A percentile compares a stretch with the other conserved stretches of the same genome.
phyloP scores from a whole-genome alignment of 2,797 vertebrate genomes.

The Pangasius mekongensis region DNA sequence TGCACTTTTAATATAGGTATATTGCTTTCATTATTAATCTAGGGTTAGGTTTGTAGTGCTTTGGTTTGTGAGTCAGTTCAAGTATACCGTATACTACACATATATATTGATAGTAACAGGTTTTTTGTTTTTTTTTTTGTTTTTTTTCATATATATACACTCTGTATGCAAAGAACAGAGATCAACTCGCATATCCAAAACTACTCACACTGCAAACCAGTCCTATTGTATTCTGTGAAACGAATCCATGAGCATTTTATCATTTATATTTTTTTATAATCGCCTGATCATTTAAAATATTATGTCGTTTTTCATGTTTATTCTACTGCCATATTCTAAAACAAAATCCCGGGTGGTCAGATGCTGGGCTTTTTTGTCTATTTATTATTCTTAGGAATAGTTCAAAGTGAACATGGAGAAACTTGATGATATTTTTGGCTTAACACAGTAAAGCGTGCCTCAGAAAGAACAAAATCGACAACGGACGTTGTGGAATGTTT shows the following conservation, averaged over 20 bases:
- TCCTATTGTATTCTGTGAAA: constrained; percentile 73
- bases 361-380: constrained; percentile 97
- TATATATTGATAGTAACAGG: constrained; percentile 56
- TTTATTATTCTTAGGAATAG: constrained; percentile 99
- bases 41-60: constrained; percentile 80
- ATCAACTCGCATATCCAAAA: constrained; percentile 61
- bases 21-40: constrained; percentile 78
- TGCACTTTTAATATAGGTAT: constrained; percentile 94
- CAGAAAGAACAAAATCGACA: constrained; percentile 72
- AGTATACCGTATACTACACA: constrained; percentile 37
- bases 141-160: constrained; percentile 63
- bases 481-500: constrained; percentile 54
- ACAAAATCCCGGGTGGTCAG: constrained; percentile 95
- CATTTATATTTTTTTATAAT: constrained; percentile 76
- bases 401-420: constrained; percentile 93
- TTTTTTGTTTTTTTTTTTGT: constrained; percentile 58
- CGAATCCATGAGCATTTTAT: constrained; percentile 68
- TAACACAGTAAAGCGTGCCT: constrained; percentile 88
- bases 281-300: constrained; percentile 73
- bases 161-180: constrained; percentile 68
- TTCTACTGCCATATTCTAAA: constrained; percentile 91
- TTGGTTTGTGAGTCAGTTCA: constrained; percentile 78
- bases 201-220: constrained; percentile 62
- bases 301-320: constrained; percentile 73
- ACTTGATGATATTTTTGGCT: constrained; percentile 92